Evolutionary conservation across 2,113 vertebrate species (phyloP).

Genomic region (Gopherus flavomarginatus): DNA sequence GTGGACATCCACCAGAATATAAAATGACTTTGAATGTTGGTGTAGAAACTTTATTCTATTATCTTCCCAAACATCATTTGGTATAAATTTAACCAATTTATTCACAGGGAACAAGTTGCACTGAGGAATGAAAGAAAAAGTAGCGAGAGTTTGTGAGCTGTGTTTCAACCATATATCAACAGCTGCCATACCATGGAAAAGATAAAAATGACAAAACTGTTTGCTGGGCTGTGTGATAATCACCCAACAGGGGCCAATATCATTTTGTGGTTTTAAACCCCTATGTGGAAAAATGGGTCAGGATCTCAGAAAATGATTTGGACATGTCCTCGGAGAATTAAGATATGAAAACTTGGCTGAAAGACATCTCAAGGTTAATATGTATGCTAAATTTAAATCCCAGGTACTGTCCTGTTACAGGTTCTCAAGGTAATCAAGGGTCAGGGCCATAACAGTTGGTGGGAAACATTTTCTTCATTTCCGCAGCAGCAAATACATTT

Average conservation of each 20-base stretch:
- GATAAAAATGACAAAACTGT: background rate
- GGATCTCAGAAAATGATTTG: constrained; percentile 5
- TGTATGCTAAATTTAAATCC: background rate
- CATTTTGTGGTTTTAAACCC: background rate
- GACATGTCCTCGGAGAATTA: background rate
- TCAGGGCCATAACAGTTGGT: background rate
- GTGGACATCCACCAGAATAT: background rate
- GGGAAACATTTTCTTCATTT: background rate
- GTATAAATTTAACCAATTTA: background rate
- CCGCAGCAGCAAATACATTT: background rate
- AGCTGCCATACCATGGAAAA: background rate
- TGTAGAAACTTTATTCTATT: background rate
- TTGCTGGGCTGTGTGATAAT: background rate
- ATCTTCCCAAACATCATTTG: background rate
- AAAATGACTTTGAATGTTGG: background rate
- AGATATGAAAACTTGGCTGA: background rate
- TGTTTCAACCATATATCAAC: background rate
- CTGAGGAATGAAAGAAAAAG: background rate
- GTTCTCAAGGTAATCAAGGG: background rate
- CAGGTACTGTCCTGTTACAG: background rate
- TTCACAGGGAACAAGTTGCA: background rate
- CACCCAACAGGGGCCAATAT: background rate
- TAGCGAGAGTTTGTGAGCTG: background rate
- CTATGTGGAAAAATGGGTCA: background rate
- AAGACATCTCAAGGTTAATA: background rate